Conservation (phyloP, 2,113 vertebrate genomes). For the Ariopsis seemanni region DNA sequence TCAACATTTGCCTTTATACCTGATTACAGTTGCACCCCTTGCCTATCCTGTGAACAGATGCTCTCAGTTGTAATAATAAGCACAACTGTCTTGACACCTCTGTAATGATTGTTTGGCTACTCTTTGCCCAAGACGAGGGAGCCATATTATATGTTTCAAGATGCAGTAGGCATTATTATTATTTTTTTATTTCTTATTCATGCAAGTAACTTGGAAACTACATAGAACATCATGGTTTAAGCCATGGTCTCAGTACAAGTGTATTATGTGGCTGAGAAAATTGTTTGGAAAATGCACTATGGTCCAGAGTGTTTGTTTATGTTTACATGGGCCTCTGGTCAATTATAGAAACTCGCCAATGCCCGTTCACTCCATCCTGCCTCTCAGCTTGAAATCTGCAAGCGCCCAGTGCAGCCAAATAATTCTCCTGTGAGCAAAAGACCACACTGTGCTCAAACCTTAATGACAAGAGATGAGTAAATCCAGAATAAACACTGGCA, state of each 20-base stretch:
- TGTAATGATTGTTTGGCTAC: background rate
- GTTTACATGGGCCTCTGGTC: background rate
- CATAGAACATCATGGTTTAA: background rate
- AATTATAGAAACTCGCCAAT: background rate
- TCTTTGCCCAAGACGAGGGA: background rate
- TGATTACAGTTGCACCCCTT: background rate
- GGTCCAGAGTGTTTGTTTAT: background rate
- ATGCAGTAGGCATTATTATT: background rate
- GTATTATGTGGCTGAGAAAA: background rate
- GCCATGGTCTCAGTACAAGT: background rate
- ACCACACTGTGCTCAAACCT: background rate
- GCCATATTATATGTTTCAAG: background rate
- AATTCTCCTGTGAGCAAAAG: background rate
- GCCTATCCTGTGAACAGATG: background rate
- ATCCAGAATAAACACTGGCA: background rate
- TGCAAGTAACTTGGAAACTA: background rate
- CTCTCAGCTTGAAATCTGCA: background rate
- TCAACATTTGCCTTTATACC: background rate
- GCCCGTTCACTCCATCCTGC: background rate
- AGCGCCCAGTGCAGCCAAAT: background rate
- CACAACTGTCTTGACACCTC: background rate
- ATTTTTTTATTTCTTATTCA: background rate
- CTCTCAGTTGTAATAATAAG: background rate
- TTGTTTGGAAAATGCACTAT: background rate
- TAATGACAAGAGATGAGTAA: background rate